phyloP scores from a whole-genome alignment of 1,140 invertebrate genomes.

The Bradynema listronoti region DNA sequence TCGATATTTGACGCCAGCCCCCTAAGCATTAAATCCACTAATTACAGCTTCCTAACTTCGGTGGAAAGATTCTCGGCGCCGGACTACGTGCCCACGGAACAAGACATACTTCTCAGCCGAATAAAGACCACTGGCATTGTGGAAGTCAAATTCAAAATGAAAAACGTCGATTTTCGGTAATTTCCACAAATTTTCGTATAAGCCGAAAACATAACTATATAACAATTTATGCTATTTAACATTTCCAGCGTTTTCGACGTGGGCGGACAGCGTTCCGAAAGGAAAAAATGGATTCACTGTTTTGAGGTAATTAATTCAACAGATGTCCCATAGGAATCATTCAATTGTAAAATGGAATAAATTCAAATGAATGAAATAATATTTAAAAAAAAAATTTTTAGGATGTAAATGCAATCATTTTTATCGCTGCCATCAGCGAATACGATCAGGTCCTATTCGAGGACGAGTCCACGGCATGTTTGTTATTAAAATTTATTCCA shows the following conservation, averaged over 20 bases:
- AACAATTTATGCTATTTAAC: not conserved
- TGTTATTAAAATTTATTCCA: no score
- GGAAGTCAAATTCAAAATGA: slow-evolving; percentile 72
- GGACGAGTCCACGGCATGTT: slow-evolving; percentile 57
- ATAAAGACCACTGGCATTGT: slow-evolving; percentile 89
- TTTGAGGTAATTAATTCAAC: slow-evolving; percentile 58
- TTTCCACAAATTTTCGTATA: slow-evolving; percentile 13
- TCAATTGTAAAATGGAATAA: not conserved
- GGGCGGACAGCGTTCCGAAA: slow-evolving; percentile 62
- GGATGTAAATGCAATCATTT: slow-evolving; percentile 60
- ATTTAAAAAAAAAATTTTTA: slow-evolving; percentile 11
- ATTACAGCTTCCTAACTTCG: slow-evolving; percentile 66
- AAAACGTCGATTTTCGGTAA: slow-evolving; percentile 54
- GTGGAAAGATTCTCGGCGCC: slow-evolving; percentile 82
- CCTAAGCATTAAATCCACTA: not conserved
- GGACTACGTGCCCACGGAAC: slow-evolving; percentile 88
- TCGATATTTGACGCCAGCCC: slow-evolving; percentile 60
- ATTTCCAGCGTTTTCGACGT: slow-evolving; percentile 60
- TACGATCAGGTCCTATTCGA: slow-evolving; percentile 56
- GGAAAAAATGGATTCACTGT: slow-evolving; percentile 62
- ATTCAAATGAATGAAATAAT: no score
- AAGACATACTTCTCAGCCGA: slow-evolving; percentile 91
- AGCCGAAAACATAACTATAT: not conserved
- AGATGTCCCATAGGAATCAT: not conserved
- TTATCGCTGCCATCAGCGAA: slow-evolving; percentile 58